These are phyloP conservation scores for Pygmarrhopalites habei DNA, from an alignment of 1,140 invertebrate species.

Conservation along the genomic window DNA sequence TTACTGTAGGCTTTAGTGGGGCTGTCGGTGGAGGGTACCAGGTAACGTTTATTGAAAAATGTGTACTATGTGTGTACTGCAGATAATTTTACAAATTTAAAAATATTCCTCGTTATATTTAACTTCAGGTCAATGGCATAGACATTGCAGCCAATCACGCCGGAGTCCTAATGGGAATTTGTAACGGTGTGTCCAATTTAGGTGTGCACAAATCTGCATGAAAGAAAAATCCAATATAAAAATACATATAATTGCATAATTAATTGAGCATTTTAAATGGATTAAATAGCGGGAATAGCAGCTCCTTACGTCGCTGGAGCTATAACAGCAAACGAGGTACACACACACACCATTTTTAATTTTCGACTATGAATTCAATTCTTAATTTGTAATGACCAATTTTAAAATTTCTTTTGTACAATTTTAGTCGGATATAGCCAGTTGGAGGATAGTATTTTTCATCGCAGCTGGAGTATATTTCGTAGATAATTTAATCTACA, in stretches of 20 bases:
- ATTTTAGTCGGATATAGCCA: constrained; percentile 65
- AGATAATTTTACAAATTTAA: too few relatives aligned
- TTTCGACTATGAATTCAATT: background rate
- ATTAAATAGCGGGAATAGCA: constrained; percentile 26
- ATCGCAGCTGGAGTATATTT: constrained; percentile 66
- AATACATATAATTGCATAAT: too few relatives aligned
- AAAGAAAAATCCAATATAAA: too few relatives aligned
- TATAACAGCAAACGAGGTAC: constrained; percentile 46
- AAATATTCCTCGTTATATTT: too few relatives aligned
- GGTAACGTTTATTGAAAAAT: too few relatives aligned
- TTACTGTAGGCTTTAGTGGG: constrained; percentile 47
- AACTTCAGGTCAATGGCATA: constrained; percentile 47
- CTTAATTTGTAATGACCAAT: background rate
- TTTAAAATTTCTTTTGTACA: background rate
- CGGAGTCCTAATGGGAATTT: constrained; percentile 50
- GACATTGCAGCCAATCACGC: constrained; percentile 52
- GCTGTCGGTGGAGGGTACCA: constrained; percentile 47
- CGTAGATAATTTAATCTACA: constrained; percentile 66
- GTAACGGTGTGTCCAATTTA: constrained; percentile 45
- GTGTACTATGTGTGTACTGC: too few relatives aligned
- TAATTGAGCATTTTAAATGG: too few relatives aligned
- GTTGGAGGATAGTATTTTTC: constrained; percentile 79
- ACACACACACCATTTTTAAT: constrained; percentile 12
- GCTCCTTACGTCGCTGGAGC: constrained; percentile 48
- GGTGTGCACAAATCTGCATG: too few relatives aligned